Conservation (phyloP, 1,140 invertebrate species). For the Lethocerus indicus region DNA sequence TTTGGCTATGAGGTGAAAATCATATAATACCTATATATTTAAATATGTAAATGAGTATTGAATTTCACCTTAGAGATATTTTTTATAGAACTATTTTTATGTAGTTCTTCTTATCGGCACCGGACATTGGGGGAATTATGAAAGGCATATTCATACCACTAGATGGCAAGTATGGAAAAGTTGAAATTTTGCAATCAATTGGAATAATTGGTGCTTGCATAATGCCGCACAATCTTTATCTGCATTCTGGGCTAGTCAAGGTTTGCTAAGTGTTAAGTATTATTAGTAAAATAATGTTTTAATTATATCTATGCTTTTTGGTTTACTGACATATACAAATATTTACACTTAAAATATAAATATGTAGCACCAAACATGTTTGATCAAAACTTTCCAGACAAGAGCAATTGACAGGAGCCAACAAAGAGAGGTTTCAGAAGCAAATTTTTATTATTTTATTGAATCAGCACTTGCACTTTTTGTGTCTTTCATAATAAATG, state of each 20-base stretch:
- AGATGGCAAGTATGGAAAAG: slow-evolving; percentile 50
- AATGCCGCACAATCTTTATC: slow-evolving; percentile 92
- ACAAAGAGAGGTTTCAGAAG: slow-evolving; percentile 53
- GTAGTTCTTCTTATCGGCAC: slow-evolving; percentile 56
- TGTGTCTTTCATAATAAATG: slow-evolving; percentile 76
- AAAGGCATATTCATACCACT: slow-evolving; percentile 71
- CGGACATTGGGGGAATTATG: slow-evolving; percentile 51
- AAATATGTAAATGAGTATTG: background rate
- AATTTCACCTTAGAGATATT: background rate
- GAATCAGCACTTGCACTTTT: slow-evolving; percentile 68
- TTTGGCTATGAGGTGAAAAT: slow-evolving; percentile 74
- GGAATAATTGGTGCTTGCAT: slow-evolving; percentile 86
- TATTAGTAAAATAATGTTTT: background rate
- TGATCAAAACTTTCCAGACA: slow-evolving; percentile 37
- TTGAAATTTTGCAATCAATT: slow-evolving; percentile 62
- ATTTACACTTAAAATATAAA: too few relatives aligned
- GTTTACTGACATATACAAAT: too few relatives aligned
- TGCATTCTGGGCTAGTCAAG: slow-evolving; percentile 87
- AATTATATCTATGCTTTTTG: too few relatives aligned
- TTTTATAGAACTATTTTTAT: too few relatives aligned
- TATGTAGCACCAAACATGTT: too few relatives aligned
- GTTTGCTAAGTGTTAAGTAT: slow-evolving; percentile 26
- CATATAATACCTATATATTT: background rate
- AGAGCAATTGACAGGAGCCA: slow-evolving; percentile 61
- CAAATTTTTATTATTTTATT: slow-evolving; percentile 78